These are phyloP conservation scores for Seriola aureovittata DNA, from an alignment of 2,113 vertebrate species.

Conservation along the genomic window DNA sequence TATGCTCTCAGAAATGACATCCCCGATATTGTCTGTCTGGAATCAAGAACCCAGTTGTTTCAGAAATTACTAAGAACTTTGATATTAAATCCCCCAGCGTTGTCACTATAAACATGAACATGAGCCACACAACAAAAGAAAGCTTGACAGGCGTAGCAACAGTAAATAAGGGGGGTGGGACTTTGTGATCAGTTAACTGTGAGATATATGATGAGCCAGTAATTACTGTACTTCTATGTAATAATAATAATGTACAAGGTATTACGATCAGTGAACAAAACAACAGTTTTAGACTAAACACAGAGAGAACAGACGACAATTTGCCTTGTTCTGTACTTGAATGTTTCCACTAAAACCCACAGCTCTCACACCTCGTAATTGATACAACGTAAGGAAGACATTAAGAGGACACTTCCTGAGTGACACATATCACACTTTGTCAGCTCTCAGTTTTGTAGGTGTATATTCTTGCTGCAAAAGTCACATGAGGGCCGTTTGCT, in stretches of 20 bases:
- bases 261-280: neutral
- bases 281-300: conserved; percentile 13
- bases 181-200: neutral
- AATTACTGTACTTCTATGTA: conserved; percentile 22
- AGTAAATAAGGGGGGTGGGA: too few species aligned
- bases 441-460: neutral
- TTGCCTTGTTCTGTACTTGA: neutral
- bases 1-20: too few species aligned
- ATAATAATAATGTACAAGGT: conserved; percentile 3
- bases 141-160: too few species aligned
- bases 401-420: neutral
- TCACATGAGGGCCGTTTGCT: conserved; percentile 9
- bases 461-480: neutral
- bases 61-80: too few species aligned
- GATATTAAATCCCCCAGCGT: too few species aligned
- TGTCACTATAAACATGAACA: too few species aligned
- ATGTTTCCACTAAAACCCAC: neutral
- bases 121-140: too few species aligned
- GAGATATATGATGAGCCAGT: neutral
- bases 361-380: neutral
- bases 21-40: too few species aligned
- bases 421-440: conserved; percentile 9
- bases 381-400: conserved; percentile 30
- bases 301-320: neutral
- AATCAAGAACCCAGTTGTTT: too few species aligned